These are phyloP conservation scores for Aricia agestis DNA, from an alignment of 1,140 invertebrate genomes.

Conservation along the genomic window DNA sequence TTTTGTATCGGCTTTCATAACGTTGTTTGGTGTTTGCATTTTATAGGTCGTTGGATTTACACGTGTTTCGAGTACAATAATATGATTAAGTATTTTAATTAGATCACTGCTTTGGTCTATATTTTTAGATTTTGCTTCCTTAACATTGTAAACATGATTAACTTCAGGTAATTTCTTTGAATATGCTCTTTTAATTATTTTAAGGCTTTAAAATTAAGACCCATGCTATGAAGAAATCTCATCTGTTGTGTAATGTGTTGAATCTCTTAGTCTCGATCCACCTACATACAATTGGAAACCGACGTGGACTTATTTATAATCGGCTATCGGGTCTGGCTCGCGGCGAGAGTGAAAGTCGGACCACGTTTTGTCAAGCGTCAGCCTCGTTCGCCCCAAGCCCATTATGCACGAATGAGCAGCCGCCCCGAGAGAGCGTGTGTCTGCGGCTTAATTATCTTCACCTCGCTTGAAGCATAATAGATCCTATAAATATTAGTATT, in stretches of 20 bases:
- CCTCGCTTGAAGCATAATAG: conserved; percentile 29
- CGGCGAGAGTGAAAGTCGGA: conserved; percentile 70
- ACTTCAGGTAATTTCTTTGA: too few relatives aligned
- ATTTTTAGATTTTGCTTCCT: too few relatives aligned
- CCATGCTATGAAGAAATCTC: neutral
- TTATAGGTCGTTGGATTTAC: conserved; percentile 7
- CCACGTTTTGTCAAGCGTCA: conserved; percentile 71
- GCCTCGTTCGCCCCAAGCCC: conserved; percentile 64
- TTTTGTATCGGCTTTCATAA: conserved; percentile 33
- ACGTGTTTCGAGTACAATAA: neutral
- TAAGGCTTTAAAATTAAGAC: too few relatives aligned
- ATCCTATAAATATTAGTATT: conserved; percentile 29
- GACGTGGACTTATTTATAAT: conserved; percentile 34
- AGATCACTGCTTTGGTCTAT: neutral
- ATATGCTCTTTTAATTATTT: too few relatives aligned
- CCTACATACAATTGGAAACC: conserved; percentile 9
- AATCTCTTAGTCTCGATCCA: neutral
- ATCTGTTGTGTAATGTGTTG: neutral
- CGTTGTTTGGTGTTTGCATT: conserved; percentile 30
- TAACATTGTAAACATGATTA: too few relatives aligned
- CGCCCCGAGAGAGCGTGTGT: conserved; percentile 72
- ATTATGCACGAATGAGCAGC: conserved; percentile 75
- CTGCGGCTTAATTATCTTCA: conserved; percentile 63
- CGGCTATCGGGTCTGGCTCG: conserved; percentile 22
- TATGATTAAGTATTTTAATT: conserved; percentile 11